A percentile compares a stretch with the other conserved stretches of the same genome.
Conservation (phyloP, 2,888 invertebrate genomes). For the Timandra comae region DNA sequence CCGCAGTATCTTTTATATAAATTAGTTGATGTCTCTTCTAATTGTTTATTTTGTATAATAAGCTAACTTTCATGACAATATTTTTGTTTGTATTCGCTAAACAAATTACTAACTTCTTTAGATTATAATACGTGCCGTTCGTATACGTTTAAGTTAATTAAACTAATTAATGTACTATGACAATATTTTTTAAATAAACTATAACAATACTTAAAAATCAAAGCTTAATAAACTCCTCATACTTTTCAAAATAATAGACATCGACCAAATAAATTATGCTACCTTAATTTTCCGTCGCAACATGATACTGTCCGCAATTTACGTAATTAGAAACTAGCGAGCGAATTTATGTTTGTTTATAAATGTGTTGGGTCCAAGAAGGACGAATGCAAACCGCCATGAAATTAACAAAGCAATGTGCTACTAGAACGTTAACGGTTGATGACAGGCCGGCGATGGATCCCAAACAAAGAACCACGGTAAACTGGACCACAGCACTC, state of each 20-base stretch:
- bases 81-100: too few relatives aligned
- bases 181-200: too few relatives aligned
- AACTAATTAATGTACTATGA: too few relatives aligned
- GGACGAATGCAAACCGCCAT: slow-evolving; percentile 51
- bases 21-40: not conserved
- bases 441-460: slow-evolving; percentile 58
- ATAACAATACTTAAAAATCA: too few relatives aligned
- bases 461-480: slow-evolving; percentile 54
- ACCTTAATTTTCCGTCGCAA: slow-evolving; percentile 18
- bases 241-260: not conserved
- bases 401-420: slow-evolving; percentile 61
- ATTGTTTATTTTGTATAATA: slow-evolving; percentile 8
- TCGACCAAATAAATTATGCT: slow-evolving; percentile 18
- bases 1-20: too few relatives aligned
- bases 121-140: too few relatives aligned
- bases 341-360: slow-evolving; percentile 35
- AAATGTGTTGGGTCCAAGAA: slow-evolving; percentile 43
- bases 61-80: too few relatives aligned
- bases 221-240: too few relatives aligned
- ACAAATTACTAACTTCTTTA: too few relatives aligned
- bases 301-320: slow-evolving; percentile 19
- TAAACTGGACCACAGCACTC: too few relatives aligned
- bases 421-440: slow-evolving; percentile 50
- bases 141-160: too few relatives aligned
- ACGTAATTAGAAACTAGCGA: slow-evolving; percentile 23